Base-by-base conservation (phyloP, 2,797 vertebrate genomes). In the Etheostoma perlongum region DNA sequence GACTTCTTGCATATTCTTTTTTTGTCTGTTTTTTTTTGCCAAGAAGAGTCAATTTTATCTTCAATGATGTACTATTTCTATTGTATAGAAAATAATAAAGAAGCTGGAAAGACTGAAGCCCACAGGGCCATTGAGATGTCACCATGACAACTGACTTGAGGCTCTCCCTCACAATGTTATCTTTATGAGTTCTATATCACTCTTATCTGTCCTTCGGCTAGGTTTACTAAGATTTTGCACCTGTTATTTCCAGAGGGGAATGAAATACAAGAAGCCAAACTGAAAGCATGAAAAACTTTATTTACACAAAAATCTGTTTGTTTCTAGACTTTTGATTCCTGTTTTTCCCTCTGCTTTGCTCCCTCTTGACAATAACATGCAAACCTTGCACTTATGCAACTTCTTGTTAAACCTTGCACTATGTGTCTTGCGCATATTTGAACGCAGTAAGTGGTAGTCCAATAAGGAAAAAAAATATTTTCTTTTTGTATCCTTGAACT, bases 21-120 rank as follows among this genome's bases (percentile, higher is more conserved):
- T 92, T 63, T 89, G 79, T 21, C 12, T 15, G n/a, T 27, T 27
- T 27, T 86, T n/a, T 91, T 90, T 91, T 92, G 92, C 91, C 88
- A 92, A 92, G 90, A 94, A 91, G 89, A 93, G 89, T 93, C 83
- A 78, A 76, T 92, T 94, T 93, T 92, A 92, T 94, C 93, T 93
- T 90, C 84, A 92, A 90, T 86, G 85, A 94, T 90, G 92, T 93
- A 90, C 91, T 94, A 94, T 94, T 94, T 94, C 94, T 94, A 94
- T 94, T 94, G 94, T 94, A 94, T 94, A 94, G 94, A 94, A 94
- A 93, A 94, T 92, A 91, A 93, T 93, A 92, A 92, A 92, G 88
- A 91, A 78, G 82, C 87, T 88, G 89, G 90, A 93, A 86, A 89
- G 88, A 93, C 92, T 91, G 88, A 86, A 85, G 86, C 88, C 91